Percentiles rank a stretch among this genome's conserved stretches.
Evolutionary conservation across 2,113 vertebrate genomes (phyloP).

Genomic region (Grammomys surdaster): DNA sequence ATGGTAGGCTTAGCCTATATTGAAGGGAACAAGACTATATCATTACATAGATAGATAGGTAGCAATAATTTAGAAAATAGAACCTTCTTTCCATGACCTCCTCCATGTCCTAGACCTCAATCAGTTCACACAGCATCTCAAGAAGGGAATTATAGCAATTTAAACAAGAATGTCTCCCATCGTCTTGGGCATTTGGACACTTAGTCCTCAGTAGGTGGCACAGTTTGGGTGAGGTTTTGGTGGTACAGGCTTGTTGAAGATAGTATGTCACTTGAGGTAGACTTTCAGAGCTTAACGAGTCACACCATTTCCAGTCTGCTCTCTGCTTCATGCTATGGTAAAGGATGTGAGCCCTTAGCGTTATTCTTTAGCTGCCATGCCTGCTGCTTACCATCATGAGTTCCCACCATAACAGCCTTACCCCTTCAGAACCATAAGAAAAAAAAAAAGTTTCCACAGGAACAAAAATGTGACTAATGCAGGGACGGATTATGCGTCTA

Average conservation of each 20-base stretch:
- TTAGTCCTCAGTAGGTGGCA: not conserved
- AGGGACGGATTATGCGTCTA: not conserved
- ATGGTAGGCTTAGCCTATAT: not conserved
- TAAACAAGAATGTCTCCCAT: not conserved
- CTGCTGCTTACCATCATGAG: not conserved
- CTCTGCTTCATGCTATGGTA: not conserved
- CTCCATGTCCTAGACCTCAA: not conserved
- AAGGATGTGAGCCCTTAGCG: not conserved
- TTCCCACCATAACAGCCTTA: not conserved
- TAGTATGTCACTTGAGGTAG: not conserved
- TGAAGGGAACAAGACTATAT: constrained; percentile 12
- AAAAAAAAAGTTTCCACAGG: not conserved
- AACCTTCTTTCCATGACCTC: not conserved
- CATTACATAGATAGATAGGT: not conserved
- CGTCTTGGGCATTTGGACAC: not conserved
- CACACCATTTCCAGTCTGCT: not conserved
- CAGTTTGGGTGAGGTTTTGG: not conserved
- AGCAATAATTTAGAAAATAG: not conserved
- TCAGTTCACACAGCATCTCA: not conserved
- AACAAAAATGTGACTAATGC: not conserved
- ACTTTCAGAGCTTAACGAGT: not conserved
- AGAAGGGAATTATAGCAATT: not conserved
- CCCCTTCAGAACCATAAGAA: not conserved
- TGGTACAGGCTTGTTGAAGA: not conserved
- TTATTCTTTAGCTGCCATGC: not conserved